These are phyloP conservation scores for Hormaphis cornu DNA, from an alignment of 1,140 invertebrate genomes.

Conservation along the genomic window DNA sequence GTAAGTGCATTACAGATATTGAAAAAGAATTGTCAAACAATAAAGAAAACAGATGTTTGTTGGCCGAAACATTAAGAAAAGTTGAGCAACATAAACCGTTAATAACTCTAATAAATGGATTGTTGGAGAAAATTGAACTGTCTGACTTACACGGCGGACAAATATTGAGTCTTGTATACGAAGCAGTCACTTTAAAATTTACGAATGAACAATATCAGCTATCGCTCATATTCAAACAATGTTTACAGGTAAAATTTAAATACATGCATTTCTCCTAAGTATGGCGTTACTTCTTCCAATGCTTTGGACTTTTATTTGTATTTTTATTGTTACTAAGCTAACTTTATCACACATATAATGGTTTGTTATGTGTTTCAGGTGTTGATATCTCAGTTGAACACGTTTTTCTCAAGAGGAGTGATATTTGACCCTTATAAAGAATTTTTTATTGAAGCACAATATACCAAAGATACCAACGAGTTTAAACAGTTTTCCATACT, in stretches of 20 bases:
- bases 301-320: too few relatives aligned
- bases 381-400: conserved; percentile 2
- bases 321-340: too few relatives aligned
- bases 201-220: neutral
- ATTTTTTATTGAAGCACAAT: neutral
- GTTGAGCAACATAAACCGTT: conserved; percentile 12
- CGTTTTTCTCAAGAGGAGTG: conserved; percentile 1
- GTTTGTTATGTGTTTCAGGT: neutral
- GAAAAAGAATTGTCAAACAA: neutral
- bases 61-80: conserved; percentile 15
- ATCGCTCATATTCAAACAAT: conserved; percentile 13
- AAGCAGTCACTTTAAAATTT: neutral
- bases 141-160: neutral
- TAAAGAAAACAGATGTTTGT: conserved; percentile 18
- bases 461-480: neutral
- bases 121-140: conserved; percentile 8
- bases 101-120: neutral
- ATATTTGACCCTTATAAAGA: conserved; percentile 12
- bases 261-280: too few relatives aligned
- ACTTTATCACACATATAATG: neutral
- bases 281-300: too few relatives aligned
- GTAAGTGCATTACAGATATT: neutral
- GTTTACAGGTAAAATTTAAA: conserved; percentile 19
- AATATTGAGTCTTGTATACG: conserved; percentile 15
- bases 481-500: conserved; percentile 16